phyloP scores from a whole-genome alignment of 2,888 invertebrate species.

The Nudaria mundana region DNA sequence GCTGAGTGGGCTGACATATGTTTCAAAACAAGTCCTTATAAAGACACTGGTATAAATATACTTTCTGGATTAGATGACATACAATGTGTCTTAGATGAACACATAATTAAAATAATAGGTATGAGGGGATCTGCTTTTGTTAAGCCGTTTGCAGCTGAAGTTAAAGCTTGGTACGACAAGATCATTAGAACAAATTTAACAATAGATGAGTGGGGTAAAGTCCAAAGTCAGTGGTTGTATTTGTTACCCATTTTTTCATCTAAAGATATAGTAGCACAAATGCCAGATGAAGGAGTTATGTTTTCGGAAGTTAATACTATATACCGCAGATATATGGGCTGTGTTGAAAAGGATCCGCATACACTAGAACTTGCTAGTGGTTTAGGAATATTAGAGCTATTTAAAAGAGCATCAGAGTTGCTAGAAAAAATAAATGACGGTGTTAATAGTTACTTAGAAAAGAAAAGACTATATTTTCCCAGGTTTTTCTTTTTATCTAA shows the following conservation, averaged over 20 bases:
- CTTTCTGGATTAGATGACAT: constrained; percentile 88
- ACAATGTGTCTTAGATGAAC: constrained; percentile 90
- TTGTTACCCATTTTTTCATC: constrained; percentile 93
- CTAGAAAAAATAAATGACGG: constrained; percentile 92
- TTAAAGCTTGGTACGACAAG: constrained; percentile 88
- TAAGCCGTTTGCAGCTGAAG: constrained; percentile 88
- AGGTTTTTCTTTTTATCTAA: constrained; percentile 95
- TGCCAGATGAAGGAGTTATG: constrained; percentile 91
- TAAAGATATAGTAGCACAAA: constrained; percentile 91
- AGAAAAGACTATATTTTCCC: constrained; percentile 91
- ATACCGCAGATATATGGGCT: constrained; percentile 85
- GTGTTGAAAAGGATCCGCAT: constrained; percentile 82
- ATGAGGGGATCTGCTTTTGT: constrained; percentile 94
- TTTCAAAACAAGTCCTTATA: constrained; percentile 85
- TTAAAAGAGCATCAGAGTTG: constrained; percentile 84
- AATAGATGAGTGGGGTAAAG: constrained; percentile 92
- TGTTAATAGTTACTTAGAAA: constrained; percentile 90
- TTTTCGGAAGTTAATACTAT: constrained; percentile 87
- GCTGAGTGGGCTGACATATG: constrained; percentile 89
- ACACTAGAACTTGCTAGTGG: constrained; percentile 85
- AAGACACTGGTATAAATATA: constrained; percentile 88
- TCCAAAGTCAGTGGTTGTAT: constrained; percentile 93
- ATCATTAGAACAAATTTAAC: constrained; percentile 85
- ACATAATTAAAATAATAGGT: constrained; percentile 90
- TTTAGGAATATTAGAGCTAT: constrained; percentile 85